Evolutionary conservation across 2,888 invertebrate species (phyloP).

Genomic region (Synergus japonicus): DNA sequence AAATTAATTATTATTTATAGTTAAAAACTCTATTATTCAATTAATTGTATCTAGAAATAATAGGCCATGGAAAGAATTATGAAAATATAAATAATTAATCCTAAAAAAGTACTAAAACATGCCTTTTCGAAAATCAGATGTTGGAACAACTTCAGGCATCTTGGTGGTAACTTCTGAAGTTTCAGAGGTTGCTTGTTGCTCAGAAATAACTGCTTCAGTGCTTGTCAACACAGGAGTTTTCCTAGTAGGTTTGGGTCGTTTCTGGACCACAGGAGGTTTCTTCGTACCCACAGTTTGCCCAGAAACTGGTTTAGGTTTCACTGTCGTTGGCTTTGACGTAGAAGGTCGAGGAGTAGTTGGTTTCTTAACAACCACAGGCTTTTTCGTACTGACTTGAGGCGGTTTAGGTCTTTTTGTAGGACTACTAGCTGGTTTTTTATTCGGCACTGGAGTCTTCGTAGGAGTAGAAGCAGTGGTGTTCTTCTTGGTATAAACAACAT

Average conservation of each 20-base stretch:
- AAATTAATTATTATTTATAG: not conserved
- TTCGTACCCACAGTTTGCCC: conserved; percentile 59
- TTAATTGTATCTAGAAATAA: too few relatives aligned
- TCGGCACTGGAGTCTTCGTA: conserved; percentile 60
- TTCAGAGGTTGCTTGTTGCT: conserved; percentile 47
- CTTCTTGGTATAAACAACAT: conserved; percentile 83
- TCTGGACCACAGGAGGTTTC: conserved; percentile 59
- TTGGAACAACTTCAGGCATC: conserved; percentile 66
- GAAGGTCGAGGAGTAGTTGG: conserved; percentile 72
- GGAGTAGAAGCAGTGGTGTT: conserved; percentile 65
- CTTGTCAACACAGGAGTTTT: conserved; percentile 68
- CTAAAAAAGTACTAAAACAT: conserved; percentile 49
- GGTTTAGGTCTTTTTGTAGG: conserved; percentile 69
- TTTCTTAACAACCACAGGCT: conserved; percentile 70
- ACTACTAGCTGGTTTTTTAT: conserved; percentile 64
- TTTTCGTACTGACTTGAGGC: conserved; percentile 58
- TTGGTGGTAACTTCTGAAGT: conserved; percentile 50
- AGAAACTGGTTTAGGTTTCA: conserved; percentile 58
- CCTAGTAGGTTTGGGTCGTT: conserved; percentile 75
- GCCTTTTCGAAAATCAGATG: conserved; percentile 71
- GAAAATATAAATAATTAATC: too few relatives aligned
- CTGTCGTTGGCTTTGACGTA: conserved; percentile 68
- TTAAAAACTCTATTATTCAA: not conserved
- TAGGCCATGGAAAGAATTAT: too few relatives aligned
- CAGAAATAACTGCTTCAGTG: conserved; percentile 57